Base-by-base conservation (phyloP, 2,113 vertebrate species). In the Sprattus sprattus region DNA sequence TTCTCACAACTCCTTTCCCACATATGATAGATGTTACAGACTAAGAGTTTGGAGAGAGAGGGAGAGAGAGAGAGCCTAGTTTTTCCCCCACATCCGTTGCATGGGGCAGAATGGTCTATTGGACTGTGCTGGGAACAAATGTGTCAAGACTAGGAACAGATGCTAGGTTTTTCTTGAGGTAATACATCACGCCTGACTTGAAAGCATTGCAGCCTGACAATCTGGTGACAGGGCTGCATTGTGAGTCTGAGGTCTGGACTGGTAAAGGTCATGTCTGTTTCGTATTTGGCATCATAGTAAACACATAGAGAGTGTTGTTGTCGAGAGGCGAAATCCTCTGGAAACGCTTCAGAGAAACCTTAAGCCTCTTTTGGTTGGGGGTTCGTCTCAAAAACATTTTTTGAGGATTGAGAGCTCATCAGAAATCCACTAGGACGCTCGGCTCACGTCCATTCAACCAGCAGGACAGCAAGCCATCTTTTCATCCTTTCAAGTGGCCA, bases 281-380 rank as follows among this genome's bases (percentile, higher is more conserved):
- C 91, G 90, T 92, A 88, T 94, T 92, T 93, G 90, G 90, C 92
- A 92, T 91, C 85, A 89, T 89, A 81, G 88, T 94, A 93, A 95
- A 94, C 91, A 92, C 86, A 89, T 86, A 88, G n/a, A 83, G 89
- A 90, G 88, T 89, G 88, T 89, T 91, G 92, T 95, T 94, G 92
- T 93, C 90, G 88, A 92, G 91, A 90, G 88, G 87, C 92, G 90
- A 93, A 94, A 94, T 94, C 92, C 93, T 93, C 91, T 94, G 93
- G 93, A 95, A 93, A 90, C 87, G 92, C 93, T 94, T 95, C 93
- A 93, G 92, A 94, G 91, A 85, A 93, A 89, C 87, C 83, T 87
- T 94, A 95, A 94, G 93, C 95, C 91, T 92, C 92, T 95, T 89
- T 94, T 94, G 92, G 92, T 93, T 91, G 86, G 90, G 80, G 85